These are phyloP conservation scores for Monodelphis domestica DNA, from an alignment of 2,797 vertebrate species.

Conservation along the genomic window DNA sequence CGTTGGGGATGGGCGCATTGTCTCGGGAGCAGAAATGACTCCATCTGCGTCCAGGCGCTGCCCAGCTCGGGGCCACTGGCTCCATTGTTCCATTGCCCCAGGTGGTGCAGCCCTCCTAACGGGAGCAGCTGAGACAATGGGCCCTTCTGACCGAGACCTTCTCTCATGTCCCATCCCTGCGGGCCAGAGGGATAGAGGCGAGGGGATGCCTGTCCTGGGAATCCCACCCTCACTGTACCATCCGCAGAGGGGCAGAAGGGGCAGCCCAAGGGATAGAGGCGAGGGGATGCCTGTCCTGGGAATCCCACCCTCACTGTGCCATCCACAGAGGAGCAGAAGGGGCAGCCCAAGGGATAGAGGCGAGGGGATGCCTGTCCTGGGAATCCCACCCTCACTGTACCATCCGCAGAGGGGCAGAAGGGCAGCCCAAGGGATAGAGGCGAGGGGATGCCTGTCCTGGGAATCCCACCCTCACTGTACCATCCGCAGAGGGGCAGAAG, in stretches of 20 bases:
- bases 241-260: background rate
- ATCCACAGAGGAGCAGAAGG: too few species aligned
- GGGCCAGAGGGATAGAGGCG: background rate
- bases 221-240: background rate
- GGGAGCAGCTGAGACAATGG: slow-evolving; percentile 65
- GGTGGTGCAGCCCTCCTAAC: slow-evolving; percentile 42
- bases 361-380: background rate
- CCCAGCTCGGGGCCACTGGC: slow-evolving; percentile 54
- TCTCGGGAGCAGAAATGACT: slow-evolving; percentile 48
- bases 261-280: too few species aligned
- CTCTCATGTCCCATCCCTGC: background rate
- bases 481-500: background rate
- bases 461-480: background rate
- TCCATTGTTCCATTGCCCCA: slow-evolving; percentile 70
- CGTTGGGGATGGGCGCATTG: slow-evolving; percentile 24
- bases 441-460: background rate
- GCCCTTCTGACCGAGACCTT: slow-evolving; percentile 15
- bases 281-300: background rate
- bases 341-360: background rate
- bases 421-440: background rate
- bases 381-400: background rate
- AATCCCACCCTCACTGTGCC: background rate
- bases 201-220: background rate
- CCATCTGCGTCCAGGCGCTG: slow-evolving; percentile 48
- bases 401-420: background rate